phyloP scores from a whole-genome alignment of 2,113 vertebrate genomes.

The Urocynchramus pylzowi region DNA sequence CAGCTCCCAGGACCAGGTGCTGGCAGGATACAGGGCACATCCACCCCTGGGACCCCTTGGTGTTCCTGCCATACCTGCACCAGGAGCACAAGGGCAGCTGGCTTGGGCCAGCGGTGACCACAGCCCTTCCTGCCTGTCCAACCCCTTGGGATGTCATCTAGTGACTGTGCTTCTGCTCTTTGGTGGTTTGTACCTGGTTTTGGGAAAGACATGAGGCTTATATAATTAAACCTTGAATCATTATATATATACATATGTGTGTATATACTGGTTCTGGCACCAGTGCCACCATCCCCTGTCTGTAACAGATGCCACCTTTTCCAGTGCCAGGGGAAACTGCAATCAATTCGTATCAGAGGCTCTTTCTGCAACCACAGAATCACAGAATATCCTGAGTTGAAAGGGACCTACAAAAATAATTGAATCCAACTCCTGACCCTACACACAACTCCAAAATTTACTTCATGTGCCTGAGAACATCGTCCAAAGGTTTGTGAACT shows the following conservation, averaged over 20 bases:
- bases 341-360: rapidly evolving
- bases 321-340: not conserved
- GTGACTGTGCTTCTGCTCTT: not conserved
- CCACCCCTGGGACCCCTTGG: not conserved
- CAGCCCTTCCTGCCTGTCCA: not conserved
- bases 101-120: not conserved
- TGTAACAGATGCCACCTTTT: rapidly evolving
- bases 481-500: not conserved
- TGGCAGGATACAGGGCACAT: not conserved
- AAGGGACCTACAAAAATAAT: not conserved
- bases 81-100: not conserved
- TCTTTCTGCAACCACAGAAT: not conserved
- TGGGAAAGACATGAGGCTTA: rapidly evolving
- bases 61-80: not conserved
- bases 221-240: too few species aligned
- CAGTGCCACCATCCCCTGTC: not conserved
- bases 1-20: not conserved
- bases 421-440: not conserved
- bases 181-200: not conserved
- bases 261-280: too few species aligned
- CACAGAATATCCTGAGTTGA: not conserved
- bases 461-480: not conserved
- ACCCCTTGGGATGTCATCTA: rapidly evolving
- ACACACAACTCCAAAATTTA: not conserved
- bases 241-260: too few species aligned